A percentile compares a stretch with the other conserved stretches of the same genome.
These are phyloP conservation scores for Drosophila glabriapex DNA, from an alignment of 2,888 invertebrate genomes.

Conservation along the genomic window DNA sequence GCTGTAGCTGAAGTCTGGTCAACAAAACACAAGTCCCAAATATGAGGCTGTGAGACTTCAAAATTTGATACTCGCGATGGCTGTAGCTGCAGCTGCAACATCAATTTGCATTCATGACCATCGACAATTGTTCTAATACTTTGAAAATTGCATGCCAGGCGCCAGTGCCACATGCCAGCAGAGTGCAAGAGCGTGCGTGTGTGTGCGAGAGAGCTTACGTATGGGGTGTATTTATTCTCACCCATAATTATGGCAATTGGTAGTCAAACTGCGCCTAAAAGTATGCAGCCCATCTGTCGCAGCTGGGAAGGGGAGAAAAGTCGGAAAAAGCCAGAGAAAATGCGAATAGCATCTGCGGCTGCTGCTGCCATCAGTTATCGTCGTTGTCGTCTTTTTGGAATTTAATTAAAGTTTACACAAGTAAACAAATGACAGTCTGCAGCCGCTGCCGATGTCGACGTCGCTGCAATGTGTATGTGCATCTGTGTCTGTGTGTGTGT, in stretches of 20 bases:
- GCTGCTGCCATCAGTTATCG: conserved; percentile 61
- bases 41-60: conserved; percentile 27
- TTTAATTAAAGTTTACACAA: conserved; percentile 80
- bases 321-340: conserved; percentile 39
- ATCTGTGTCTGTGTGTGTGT: conserved; percentile 15
- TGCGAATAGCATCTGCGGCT: conserved; percentile 40
- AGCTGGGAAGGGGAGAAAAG: not conserved
- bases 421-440: conserved; percentile 80
- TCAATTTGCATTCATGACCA: conserved; percentile 67
- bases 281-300: conserved; percentile 45
- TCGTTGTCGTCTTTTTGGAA: conserved; percentile 75
- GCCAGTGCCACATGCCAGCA: conserved; percentile 7
- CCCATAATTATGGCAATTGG: conserved; percentile 76
- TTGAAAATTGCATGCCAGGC: conserved; percentile 44
- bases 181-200: not conserved
- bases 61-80: conserved; percentile 58
- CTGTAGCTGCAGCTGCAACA: conserved; percentile 44
- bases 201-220: not conserved
- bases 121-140: conserved; percentile 76
- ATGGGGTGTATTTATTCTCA: conserved; percentile 36
- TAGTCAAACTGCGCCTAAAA: conserved; percentile 55
- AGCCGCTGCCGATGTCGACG: conserved; percentile 52
- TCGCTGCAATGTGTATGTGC: conserved; percentile 23
- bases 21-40: conserved; percentile 32
- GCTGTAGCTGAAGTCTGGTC: conserved; percentile 59